Conservation (phyloP, 2,797 vertebrate genomes). For the Smutsia gigantea region DNA sequence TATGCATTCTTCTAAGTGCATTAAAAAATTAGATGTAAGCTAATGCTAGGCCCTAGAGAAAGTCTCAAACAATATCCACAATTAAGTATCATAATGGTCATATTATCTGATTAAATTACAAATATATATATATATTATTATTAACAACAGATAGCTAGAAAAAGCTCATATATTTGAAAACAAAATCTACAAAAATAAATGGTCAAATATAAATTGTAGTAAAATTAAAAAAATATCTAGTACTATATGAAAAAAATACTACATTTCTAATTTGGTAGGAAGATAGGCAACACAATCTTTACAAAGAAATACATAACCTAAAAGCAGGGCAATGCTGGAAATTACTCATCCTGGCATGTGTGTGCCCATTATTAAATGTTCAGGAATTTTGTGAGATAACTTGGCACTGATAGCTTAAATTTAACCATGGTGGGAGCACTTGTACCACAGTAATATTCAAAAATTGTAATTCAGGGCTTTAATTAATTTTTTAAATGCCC, state of each 20-base stretch:
- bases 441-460: not conserved
- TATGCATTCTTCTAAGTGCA: not conserved
- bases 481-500: not conserved
- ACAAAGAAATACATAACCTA: not conserved
- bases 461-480: not conserved
- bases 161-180: not conserved
- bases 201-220: not conserved
- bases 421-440: not conserved
- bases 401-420: not conserved
- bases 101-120: not conserved
- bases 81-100: not conserved
- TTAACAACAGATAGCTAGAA: not conserved
- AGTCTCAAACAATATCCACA: not conserved
- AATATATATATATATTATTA: not conserved
- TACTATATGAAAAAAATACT: not conserved
- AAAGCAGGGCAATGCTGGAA: not conserved
- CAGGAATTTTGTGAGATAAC: not conserved
- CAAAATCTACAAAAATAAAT: not conserved
- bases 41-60: not conserved
- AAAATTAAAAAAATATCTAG: not conserved
- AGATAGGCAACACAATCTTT: not conserved
- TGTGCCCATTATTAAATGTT: not conserved
- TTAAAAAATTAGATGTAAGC: not conserved
- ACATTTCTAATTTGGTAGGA: not conserved
- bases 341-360: not conserved